Conservation (phyloP, 2,113 vertebrate species). For the Myotis lucifugus region DNA sequence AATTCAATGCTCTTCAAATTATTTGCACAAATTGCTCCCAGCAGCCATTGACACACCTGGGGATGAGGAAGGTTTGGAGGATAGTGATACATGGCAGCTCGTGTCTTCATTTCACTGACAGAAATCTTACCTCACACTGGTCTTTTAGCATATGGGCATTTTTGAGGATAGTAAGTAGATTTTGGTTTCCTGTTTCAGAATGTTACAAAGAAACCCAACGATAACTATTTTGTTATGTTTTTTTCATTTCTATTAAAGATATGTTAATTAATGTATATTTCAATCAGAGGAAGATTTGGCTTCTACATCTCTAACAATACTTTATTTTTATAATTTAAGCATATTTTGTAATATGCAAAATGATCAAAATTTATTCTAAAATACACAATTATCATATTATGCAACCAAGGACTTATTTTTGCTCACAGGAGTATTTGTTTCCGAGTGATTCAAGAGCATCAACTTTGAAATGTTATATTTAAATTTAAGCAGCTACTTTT, state of each 20-base stretch:
- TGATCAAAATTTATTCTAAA: not conserved
- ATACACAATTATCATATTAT: not conserved
- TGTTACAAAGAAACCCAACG: not conserved
- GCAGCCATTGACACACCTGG: not conserved
- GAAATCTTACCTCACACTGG: not conserved
- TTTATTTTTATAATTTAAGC: not conserved
- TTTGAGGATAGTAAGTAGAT: not conserved
- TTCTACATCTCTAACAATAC: not conserved
- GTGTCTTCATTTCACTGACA: not conserved
- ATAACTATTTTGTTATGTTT: not conserved
- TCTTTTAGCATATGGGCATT: not conserved
- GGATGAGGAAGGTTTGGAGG: not conserved
- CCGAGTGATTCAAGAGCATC: not conserved
- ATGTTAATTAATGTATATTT: not conserved
- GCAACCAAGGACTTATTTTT: not conserved
- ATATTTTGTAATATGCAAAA: not conserved
- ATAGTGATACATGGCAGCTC: fast-evolving
- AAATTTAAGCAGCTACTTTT: not conserved
- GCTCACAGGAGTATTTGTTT: not conserved
- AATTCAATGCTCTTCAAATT: not conserved
- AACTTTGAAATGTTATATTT: not conserved
- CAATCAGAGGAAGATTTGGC: not conserved
- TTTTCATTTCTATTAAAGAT: not conserved
- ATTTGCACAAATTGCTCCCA: not conserved
- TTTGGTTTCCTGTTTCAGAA: not conserved